Evolutionary conservation across 2,113 vertebrate species (phyloP).

Genomic region (Tretioscincus oriximinensis): DNA sequence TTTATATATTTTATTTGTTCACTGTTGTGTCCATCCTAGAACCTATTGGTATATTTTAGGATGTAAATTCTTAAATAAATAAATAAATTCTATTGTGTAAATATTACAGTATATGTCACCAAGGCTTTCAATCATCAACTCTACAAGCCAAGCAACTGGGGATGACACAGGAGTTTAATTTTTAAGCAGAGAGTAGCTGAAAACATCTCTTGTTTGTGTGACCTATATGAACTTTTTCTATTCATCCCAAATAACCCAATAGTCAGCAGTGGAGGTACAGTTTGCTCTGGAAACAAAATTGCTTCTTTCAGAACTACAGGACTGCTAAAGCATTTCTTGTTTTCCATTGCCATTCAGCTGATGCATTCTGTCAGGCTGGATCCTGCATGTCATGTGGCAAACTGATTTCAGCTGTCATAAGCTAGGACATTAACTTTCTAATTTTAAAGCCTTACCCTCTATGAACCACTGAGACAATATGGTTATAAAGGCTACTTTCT

Average conservation of each 20-base stretch:
- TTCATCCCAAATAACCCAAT: neutral
- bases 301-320: conserved; percentile 8
- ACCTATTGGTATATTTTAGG: no score
- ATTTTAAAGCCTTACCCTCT: neutral
- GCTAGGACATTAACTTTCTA: conserved; percentile 12
- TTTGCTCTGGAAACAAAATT: neutral
- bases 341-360: conserved; percentile 26
- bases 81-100: neutral
- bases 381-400: neutral
- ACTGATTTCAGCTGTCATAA: conserved; percentile 37
- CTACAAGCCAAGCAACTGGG: neutral
- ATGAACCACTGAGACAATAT: neutral
- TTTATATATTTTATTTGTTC: no score
- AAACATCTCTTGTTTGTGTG: neutral
- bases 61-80: no score
- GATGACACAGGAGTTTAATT: accelerated
- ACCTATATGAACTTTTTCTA: accelerated
- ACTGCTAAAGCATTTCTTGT: conserved; percentile 1
- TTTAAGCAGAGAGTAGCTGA: neutral
- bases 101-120: accelerated
- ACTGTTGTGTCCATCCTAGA: no score
- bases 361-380: conserved; percentile 17
- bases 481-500: neutral
- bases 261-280: neutral
- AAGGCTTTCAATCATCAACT: neutral